Evolutionary conservation across 1,140 invertebrate species (phyloP), one percentile per base, ranked within the genome.

Genomic region (Papilio polytes): DNA sequence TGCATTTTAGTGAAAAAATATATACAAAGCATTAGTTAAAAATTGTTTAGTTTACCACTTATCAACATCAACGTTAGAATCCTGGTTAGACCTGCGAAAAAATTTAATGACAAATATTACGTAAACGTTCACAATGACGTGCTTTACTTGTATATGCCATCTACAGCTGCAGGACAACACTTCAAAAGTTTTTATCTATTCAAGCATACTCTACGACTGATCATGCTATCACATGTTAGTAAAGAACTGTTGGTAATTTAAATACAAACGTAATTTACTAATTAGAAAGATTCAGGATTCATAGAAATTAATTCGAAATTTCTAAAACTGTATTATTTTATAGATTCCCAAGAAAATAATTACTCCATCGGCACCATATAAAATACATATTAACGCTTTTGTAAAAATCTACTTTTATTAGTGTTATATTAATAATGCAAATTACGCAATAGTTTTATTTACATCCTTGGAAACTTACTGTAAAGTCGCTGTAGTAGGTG

Each of bases 381-480:
- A 51, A 51, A 51, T 18, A 51, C 1, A 51, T 36, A 36, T 6
- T 41, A 41, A 41, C 7, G 7, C 6, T 8, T 41, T 41, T 41
- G 36, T 41, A 41, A 41, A 15, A 7, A 18, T 1, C 48, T 13
- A 13, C 8, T 48, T 15, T 13, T 13, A 48, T 12, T 0, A 48
- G 46, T 15, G 12, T 48, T 13, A 15, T 51, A 56, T 20, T 56
- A 56, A 8, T 56, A 56, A 20, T 8, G n/a, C 2, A n/a, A 15
- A 15, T 15, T 48, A 1, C 51, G 18, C 4, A 66, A 73, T 22
- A n/a, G 59, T 13, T n/a, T 46, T 44, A 44, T 36, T 53, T 31
- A n/a, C 3, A 46, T 80, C 31, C 59, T 74, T 48, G 22, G 13
- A 74, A 83, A 94, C 93, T 94, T 88, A 94, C 93, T 89, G 88